Evolutionary conservation across 2,797 vertebrate genomes (phyloP), one percentile per base, ranked within the genome.

Genomic region (Esox masquinongy): DNA sequence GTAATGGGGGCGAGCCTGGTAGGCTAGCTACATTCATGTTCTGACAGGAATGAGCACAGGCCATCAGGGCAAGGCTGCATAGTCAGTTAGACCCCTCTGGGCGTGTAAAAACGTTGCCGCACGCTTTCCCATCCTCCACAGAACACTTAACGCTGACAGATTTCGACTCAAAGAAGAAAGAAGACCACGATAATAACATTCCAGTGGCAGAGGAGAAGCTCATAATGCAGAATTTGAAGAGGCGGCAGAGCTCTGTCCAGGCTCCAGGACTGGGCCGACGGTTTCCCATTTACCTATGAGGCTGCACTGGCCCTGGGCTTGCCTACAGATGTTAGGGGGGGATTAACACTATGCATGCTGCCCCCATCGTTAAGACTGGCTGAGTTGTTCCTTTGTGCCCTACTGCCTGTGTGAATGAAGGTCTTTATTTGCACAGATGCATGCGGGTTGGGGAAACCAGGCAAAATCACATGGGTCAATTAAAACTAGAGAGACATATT

Each of bases 401-500:
- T 69, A 64, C 72, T 76, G 49, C 34, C 51, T 63, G 69, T 56
- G 82, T 86, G 81, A 91, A 91, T 84, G 66, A 63, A 81, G 79
- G 73, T 81, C 91, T 91, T 88, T 90, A 89, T 90, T 78, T 80
- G 85, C 77, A 53, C 63, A 81, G 64, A 84, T 84, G 81, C 80
- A 83, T 87, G 82, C 75, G 67, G 51, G 78, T 72, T 74, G 69
- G 34, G 47, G 76, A 85, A 86, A 87, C 71, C 82, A 53, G 77
- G 82, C 81, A 79, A 78, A 80, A 82, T 79, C 72, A 80, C 80
- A 70, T 70, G 4, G 76, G 76, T 74, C 78, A 79, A 81, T 85
- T 84, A 85, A 78, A 79, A 86, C 81, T 88, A 84, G 79, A 79
- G 76, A 66, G 81, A 82, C 78, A 80, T 82, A 80, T 73, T 70